Base-by-base conservation (phyloP, 2,797 vertebrate genomes). In the Galagoides demidoff region DNA sequence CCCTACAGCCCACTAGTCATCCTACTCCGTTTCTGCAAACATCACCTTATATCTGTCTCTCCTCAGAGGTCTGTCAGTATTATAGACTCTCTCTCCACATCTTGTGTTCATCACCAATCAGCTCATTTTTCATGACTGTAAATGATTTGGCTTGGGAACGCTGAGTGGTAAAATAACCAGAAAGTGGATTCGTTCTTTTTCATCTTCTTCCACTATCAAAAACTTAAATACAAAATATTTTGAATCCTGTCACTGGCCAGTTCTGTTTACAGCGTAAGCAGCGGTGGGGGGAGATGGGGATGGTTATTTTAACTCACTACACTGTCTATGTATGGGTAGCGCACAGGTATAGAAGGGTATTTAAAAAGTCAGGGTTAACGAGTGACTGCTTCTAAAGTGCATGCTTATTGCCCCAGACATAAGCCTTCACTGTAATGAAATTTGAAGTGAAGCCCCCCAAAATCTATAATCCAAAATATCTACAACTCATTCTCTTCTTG, bases 71-170 rank as follows among this genome's bases (percentile, higher is more conserved):
- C 34, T 55, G 68, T 89, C 37, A 52, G n/a, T 59, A 78, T 34
- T 63, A 73, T 20, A 82, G 63, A 70, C 64, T 12, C 16, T 96
- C 92, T 96, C 86, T 85, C 90, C 57, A 83, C 57, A 94, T 89
- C 55, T 92, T 86, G 17, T 45, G n/a, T 57, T 93, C 74, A 74
- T 96, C 78, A 61, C 76, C 73, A 64, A 85, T 85, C 93, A 89
- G 85, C 52, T 96, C 94, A 90, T 96, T 95, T 96, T 89, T 95
- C 82, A 88, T 74, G 43, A 77, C 66, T 90, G 19, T 45, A 78
- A 82, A 70, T 87, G 85, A 82, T 92, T 85, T 94, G 82, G 31
- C 76, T 93, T 43, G 87, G 68, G 73, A 96, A 90, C 45, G 20
- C 43, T 88, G 76, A 73, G 81, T 85, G 73, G 78, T 49, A 90